Base-by-base conservation (phyloP, 2,888 invertebrate species). In the Eubasilissa splendida region DNA sequence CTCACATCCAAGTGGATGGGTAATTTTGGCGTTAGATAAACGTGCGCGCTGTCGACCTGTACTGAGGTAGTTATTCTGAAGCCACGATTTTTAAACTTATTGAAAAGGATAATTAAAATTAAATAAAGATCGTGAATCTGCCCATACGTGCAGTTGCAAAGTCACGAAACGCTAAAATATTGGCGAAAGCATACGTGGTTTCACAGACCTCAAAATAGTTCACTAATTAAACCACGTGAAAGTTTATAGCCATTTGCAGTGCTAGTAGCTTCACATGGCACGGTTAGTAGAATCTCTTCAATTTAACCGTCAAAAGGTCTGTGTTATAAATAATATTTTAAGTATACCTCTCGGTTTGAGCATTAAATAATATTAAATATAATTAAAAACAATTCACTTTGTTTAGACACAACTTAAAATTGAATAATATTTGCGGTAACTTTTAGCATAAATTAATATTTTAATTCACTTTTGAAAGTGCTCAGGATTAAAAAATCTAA, bases 91-190 rank as follows among this genome's bases (percentile, higher is more conserved):
- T 71, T 53, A 53, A 53, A 53, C 71, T 53, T 10, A 71, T 71
- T 53, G 71, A 71, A 71, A 71, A 71, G 54, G 71, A 71, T 71
- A 71, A 71, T 71, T 71, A 71, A 71, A 71, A 71, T 71, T 71
- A 71, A 53, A 71, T 71, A 56, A 71, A 71, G 71, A 71, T 71
- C 71, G 71, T 71, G 71, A 54, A 71, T 71, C 71, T 71, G 53
- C 71, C 54, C 71, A 22, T 71, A 71, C 71, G 71, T 71, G 71
- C 54, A 22, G 71, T 22, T 22, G 54, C 31, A 7, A 1, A 12
- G 71, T 71, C 71, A 71, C 71, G 71, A 71, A 12, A 54, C 2
- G 53, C 22, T 50, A 52, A 71, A 71, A 71, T 71, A 71, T 71
- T 54, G 54, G 71, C 71, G 71, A 71, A 71, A 71, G 53, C 71